Conservation (phyloP, 2,797 vertebrate species). For the Hozukius guyotensis region DNA sequence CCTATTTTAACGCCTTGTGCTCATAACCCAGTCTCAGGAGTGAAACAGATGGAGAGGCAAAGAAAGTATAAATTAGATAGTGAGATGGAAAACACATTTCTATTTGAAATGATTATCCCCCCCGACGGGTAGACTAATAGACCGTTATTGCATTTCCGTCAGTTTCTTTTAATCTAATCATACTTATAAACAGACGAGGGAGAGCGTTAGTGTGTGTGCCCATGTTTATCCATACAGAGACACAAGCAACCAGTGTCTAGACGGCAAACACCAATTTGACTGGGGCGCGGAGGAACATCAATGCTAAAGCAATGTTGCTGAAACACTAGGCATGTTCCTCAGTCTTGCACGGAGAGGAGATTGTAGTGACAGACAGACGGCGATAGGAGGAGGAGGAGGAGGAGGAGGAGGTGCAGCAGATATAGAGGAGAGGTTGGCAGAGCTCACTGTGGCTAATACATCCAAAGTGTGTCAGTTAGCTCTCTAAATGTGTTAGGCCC, state of each 20-base stretch:
- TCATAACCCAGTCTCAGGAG: slow-evolving; percentile 66
- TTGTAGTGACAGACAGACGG: slow-evolving; percentile 70
- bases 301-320: slow-evolving; percentile 85
- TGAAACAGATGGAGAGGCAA: slow-evolving; percentile 67
- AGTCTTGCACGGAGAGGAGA: slow-evolving; percentile 54
- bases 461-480: slow-evolving; percentile 84
- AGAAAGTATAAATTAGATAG: slow-evolving; percentile 79
- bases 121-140: slow-evolving; percentile 79
- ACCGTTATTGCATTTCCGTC: slow-evolving; percentile 84
- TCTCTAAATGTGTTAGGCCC: slow-evolving; percentile 81
- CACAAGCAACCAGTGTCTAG: slow-evolving; percentile 82
- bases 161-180: slow-evolving; percentile 85
- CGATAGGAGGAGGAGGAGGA: slow-evolving; percentile 46
- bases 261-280: slow-evolving; percentile 81
- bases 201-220: slow-evolving; percentile 64
- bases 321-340: slow-evolving; percentile 74
- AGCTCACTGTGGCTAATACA: slow-evolving; percentile 78
- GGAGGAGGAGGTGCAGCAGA: slow-evolving; percentile 57
- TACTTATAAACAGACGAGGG: slow-evolving; percentile 79
- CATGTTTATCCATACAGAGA: slow-evolving; percentile 78
- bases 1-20: slow-evolving; percentile 55
- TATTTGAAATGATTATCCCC: slow-evolving; percentile 82
- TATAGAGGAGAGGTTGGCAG: slow-evolving; percentile 72
- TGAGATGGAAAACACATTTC: slow-evolving; percentile 79
- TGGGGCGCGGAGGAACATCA: slow-evolving; percentile 72